Percentiles rank a stretch among this genome's conserved stretches.
Evolutionary conservation across 2,113 vertebrate genomes (phyloP).

Genomic region (Aspiorhynchus laticeps): DNA sequence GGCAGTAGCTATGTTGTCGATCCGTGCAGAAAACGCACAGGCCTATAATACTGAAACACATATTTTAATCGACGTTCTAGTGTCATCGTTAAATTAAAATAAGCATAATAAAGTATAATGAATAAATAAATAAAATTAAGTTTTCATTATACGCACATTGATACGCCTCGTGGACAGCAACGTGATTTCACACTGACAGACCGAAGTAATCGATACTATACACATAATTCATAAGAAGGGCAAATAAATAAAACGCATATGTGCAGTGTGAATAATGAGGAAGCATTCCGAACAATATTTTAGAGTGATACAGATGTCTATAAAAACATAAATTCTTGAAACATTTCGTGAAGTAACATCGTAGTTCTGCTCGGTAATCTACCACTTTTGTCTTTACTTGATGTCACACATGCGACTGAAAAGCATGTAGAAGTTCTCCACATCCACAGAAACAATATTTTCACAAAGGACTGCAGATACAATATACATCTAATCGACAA

Average conservation of each 20-base stretch:
- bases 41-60: background rate
- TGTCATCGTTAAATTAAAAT: no score
- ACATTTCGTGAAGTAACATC: background rate
- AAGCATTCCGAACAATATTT: background rate
- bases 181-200: background rate
- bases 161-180: background rate
- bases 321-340: background rate
- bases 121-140: background rate
- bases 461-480: background rate
- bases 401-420: slow-evolving; percentile 30
- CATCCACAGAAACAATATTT: background rate
- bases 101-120: background rate
- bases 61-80: background rate
- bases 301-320: no score
- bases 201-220: slow-evolving; percentile 62
- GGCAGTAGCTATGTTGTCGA: background rate
- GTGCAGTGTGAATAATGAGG: background rate
- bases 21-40: background rate
- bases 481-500: background rate
- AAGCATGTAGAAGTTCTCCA: slow-evolving; percentile 11
- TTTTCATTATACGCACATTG: background rate
- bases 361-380: background rate
- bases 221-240: background rate
- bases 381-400: slow-evolving; percentile 23
- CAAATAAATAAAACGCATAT: background rate